These are phyloP conservation scores for Hylaea fasciaria DNA, from an alignment of 2,888 invertebrate species.

Conservation along the genomic window DNA sequence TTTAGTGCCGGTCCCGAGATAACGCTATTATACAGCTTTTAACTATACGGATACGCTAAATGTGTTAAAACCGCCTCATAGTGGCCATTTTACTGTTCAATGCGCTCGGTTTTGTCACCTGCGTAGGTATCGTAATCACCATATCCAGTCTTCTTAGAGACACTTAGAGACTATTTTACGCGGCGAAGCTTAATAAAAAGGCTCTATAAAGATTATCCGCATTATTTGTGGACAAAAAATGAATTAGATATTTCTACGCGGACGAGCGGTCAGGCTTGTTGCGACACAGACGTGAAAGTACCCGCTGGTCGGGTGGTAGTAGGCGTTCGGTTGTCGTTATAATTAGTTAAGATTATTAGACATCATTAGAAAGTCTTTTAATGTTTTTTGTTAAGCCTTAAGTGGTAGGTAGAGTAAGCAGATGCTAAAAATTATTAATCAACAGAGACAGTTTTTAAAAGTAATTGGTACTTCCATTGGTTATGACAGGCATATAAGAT, in stretches of 20 bases:
- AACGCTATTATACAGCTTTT: constrained; percentile 85
- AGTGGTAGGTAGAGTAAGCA: no score
- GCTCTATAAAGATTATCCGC: constrained; percentile 39
- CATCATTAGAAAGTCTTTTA: constrained; percentile 23
- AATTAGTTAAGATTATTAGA: constrained; percentile 27
- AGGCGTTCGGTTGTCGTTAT: constrained; percentile 23
- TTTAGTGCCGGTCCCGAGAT: constrained; percentile 82
- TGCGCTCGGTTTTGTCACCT: constrained; percentile 31
- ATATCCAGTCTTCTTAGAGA: constrained; percentile 38
- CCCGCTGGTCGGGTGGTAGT: constrained; percentile 8
- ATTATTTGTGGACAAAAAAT: constrained; percentile 38
- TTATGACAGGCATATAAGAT: no score
- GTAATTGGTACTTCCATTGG: no score
- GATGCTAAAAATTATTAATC: neutral
- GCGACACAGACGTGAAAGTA: constrained; percentile 35
- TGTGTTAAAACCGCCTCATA: constrained; percentile 78
- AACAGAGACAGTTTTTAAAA: neutral
- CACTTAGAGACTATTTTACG: constrained; percentile 28
- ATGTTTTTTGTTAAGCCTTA: neutral
- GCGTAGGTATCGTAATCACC: constrained; percentile 57
- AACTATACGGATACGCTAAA: constrained; percentile 84
- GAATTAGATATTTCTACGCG: constrained; percentile 29
- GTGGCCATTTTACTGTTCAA: constrained; percentile 47
- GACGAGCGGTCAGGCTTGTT: constrained; percentile 27
- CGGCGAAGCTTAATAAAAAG: constrained; percentile 36